Base-by-base conservation (phyloP, 2,797 vertebrate genomes). In the Salarias fasciatus region DNA sequence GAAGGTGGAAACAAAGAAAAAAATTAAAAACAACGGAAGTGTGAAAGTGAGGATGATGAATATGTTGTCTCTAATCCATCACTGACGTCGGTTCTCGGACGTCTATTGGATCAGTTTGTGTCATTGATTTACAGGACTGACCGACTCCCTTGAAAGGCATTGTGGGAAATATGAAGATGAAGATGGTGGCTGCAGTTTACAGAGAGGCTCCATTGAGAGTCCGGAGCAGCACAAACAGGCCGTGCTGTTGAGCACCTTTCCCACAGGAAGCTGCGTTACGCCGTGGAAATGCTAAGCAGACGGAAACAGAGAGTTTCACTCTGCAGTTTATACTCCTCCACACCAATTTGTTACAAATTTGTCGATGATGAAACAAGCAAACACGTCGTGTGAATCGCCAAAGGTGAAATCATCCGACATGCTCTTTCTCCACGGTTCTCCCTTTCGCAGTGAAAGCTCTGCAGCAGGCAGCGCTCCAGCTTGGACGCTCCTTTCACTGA, bases 401-500 rank as follows among this genome's bases (percentile, higher is more conserved):
- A 76, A 80, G 83, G 83, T 86, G 86, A 88, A 89, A 84, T 83
- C 84, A 80, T 67, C 83, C 53, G 75, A 88, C 86, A 88, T 78
- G 87, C 85, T 83, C 58, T 89, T 88, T 90, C 88, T 35, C 33
- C 33, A 35, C 33, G 33, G 33, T 35, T 35, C 79, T 74, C 78
- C 68, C 65, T 64, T 77, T 43, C 8, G 4, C 75, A 77, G 62
- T 80, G 86, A 88, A 89, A 86, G 86, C 81, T 77, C 56, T 69
- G 78, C 69, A 87, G 52, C 80, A 75, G 89, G 83, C 85, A 80
- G 63, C 41, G 78, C 69, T 88, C 88, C 83, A 88, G 86, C 77
- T 86, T 80, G 71, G 83, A 83, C 68, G 80, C 69, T 87, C 81
- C 80, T 60, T 87, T 81, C 85, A 64, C 80, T 79, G 89, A 91